Conservation (phyloP, 2,113 vertebrate species). For the Eulemur macaco region DNA sequence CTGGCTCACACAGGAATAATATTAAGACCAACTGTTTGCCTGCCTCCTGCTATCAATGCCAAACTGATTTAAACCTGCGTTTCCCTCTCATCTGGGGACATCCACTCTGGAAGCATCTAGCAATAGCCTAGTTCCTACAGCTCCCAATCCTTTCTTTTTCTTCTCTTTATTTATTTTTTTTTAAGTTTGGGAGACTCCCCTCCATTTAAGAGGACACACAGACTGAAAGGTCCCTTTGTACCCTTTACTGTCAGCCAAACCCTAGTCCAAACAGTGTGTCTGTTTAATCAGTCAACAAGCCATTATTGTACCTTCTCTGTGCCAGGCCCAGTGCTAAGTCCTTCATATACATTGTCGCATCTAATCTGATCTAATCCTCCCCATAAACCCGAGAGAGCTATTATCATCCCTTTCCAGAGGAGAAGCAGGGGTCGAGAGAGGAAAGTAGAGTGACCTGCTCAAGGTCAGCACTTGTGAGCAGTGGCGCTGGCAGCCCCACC, state of each 20-base stretch:
- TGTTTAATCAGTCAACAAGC: conserved; percentile 24
- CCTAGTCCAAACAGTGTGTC: background rate
- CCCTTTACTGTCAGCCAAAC: background rate
- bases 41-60: conserved; percentile 7
- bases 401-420: background rate
- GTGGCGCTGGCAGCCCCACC: background rate
- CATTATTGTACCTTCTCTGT: background rate
- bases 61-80: conserved; percentile 11
- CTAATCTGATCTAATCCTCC: conserved; percentile 22
- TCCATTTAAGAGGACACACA: background rate
- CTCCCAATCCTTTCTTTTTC: background rate
- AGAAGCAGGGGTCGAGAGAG: background rate
- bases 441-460: background rate
- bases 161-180: background rate
- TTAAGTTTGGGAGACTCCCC: background rate
- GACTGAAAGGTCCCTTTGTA: background rate
- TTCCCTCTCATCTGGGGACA: background rate
- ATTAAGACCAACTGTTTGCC: background rate
- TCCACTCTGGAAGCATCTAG: background rate
- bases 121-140: background rate
- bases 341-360: background rate
- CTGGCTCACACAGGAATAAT: conserved; percentile 29
- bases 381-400: background rate
- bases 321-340: background rate
- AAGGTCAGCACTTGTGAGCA: background rate